Conservation (phyloP, 2,888 invertebrate species). For the Allolobophora icterica region DNA sequence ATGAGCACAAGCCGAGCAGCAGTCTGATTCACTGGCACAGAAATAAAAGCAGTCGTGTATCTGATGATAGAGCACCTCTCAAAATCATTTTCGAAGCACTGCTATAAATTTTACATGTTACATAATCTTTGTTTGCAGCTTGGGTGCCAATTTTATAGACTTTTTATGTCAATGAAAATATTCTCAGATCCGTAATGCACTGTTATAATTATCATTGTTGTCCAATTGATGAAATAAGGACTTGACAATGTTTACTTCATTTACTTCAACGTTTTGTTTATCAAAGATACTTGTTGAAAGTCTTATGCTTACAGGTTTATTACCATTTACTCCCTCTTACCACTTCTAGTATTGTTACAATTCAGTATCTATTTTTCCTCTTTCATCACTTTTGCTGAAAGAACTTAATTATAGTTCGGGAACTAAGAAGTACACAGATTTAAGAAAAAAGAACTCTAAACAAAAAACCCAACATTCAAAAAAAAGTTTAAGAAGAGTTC, state of each 20-base stretch:
- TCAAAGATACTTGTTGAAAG: neutral
- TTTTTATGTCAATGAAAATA: neutral
- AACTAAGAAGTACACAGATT: neutral
- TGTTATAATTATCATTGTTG: neutral
- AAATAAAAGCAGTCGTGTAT: neutral
- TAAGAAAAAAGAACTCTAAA: neutral
- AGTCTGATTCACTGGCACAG: neutral
- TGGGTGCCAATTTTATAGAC: neutral
- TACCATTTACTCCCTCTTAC: too few species aligned
- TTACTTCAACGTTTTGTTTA: neutral
- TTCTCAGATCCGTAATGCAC: neutral
- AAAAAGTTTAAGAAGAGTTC: neutral
- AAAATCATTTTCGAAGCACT: neutral
- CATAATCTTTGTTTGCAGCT: neutral
- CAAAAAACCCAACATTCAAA: neutral
- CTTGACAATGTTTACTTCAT: neutral
- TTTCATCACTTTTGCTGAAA: neutral
- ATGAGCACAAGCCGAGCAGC: neutral
- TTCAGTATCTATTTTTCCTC: neutral
- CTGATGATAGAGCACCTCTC: neutral
- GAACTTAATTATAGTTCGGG: neutral
- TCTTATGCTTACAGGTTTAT: neutral
- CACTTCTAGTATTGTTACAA: neutral
- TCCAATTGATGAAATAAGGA: neutral
- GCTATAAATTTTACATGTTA: neutral